Conservation (phyloP, 1,140 invertebrate genomes). For the Tetragonula clypearis region DNA sequence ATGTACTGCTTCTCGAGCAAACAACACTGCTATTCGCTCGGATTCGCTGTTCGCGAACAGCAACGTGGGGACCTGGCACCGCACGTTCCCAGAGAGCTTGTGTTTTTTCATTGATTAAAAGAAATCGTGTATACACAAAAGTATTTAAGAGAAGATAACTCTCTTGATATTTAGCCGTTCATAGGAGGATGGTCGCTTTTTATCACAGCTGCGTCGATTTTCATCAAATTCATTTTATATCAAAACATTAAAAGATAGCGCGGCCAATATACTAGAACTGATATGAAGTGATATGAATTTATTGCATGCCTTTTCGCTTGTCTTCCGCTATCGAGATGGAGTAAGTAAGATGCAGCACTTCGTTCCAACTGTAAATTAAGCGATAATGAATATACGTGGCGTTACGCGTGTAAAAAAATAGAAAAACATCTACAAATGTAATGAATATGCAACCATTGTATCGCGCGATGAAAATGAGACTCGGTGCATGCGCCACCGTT, state of each 20-base stretch:
- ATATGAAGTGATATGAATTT: constrained; percentile 13
- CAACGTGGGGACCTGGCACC: too few species aligned
- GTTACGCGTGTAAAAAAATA: background rate
- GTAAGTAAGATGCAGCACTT: background rate
- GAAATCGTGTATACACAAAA: background rate
- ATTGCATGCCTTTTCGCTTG: constrained; percentile 13
- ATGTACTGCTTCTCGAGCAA: too few species aligned
- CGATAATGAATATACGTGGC: background rate
- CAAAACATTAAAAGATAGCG: constrained; percentile 13
- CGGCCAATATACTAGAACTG: constrained; percentile 23
- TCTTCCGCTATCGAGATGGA: constrained; percentile 13
- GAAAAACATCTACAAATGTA: background rate
- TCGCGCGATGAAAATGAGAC: background rate
- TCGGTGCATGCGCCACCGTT: background rate
- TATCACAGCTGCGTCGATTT: constrained; percentile 21
- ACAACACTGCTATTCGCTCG: too few species aligned
- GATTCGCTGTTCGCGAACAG: too few species aligned
- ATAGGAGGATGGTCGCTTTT: background rate
- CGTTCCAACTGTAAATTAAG: background rate
- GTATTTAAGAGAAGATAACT: background rate
- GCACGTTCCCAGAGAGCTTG: background rate
- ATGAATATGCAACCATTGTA: background rate
- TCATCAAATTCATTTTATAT: constrained; percentile 8
- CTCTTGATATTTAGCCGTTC: background rate
- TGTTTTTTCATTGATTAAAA: background rate